Base-by-base conservation (phyloP, 2,113 vertebrate species). In the Mesitornis unicolor region DNA sequence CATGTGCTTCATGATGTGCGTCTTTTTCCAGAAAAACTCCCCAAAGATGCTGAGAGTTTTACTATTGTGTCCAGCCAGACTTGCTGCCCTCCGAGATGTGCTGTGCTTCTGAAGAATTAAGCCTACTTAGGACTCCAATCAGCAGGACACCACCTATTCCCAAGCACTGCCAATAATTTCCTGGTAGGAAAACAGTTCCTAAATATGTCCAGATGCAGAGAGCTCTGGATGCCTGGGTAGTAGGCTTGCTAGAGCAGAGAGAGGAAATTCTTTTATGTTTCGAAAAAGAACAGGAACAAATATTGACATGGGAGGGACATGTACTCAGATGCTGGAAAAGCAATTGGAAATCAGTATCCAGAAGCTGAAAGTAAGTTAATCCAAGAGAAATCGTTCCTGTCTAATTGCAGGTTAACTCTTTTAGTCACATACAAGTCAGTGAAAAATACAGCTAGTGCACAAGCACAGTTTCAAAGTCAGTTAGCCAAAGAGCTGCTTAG, bases 311-410 rank as follows among this genome's bases (percentile, higher is more conserved):
- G 29, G 45, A 64, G 5, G 7, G 28, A 59, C 4, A 4, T 35
- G 38, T 6, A 63, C 6, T 45, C 0, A 0, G 10, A 67, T 1
- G 0, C 14, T 60, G 35, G 64, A 75, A 96, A 83, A n/a, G n/a
- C 40, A 73, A 8, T 59, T 69, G 20, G 40, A 86, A 88, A 90
- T 56, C 13, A 68, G 25, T n/a, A 86, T 6, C 7, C 33, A 65
- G 70, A 92, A 80, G 8, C 6, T 35, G 11, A 56, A 94, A 82
- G 9, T 53, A 81, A 70, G 2, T 56, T 73, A 89, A 91, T 33
- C 7, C 21, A 68, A 28, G 5, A 38, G 5, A 85, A 67, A 19
- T 28, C 19, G 10, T 13, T 78, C 14, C 29, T 26, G 10, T 50
- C 47, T 79, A 89, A 90, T 10, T 56, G 61, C 48, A 88, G 14